A percentile compares a stretch with the other conserved stretches of the same genome.
Evolutionary conservation across 2,797 vertebrate species (phyloP).

Genomic region (Psittacula echo): DNA sequence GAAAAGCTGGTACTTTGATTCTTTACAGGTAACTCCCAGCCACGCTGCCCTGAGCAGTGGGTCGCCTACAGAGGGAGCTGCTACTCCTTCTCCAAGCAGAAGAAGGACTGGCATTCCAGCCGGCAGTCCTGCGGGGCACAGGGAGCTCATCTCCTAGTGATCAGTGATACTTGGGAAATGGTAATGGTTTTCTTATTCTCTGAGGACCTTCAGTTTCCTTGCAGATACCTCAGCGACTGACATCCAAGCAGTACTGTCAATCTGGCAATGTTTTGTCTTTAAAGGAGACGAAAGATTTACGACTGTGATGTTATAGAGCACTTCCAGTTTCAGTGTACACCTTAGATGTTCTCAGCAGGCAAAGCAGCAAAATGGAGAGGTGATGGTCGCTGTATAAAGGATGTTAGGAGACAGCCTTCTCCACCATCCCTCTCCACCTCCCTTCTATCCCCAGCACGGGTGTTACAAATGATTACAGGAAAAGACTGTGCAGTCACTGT

Average conservation of each 20-base stretch:
- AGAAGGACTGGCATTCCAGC: background rate
- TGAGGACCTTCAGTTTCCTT: background rate
- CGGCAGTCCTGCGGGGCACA: background rate
- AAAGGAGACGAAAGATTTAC: background rate
- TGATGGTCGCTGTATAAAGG: background rate
- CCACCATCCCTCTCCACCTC: background rate
- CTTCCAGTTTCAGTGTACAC: background rate
- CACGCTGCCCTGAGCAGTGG: background rate
- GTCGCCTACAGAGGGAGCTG: background rate
- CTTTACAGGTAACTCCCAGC: background rate
- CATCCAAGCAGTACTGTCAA: background rate
- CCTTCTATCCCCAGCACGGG: background rate
- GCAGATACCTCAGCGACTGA: background rate
- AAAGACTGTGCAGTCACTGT: background rate
- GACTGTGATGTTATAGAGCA: background rate
- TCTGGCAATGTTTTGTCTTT: background rate
- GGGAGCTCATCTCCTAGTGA: background rate
- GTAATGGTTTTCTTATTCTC: slow-evolving; percentile 20
- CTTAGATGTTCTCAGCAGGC: background rate
- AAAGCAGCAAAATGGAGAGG: background rate
- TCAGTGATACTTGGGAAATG: background rate
- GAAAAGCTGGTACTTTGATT: background rate
- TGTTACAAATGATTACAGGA: background rate
- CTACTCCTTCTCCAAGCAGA: background rate
- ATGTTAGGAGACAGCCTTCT: background rate